Evolutionary conservation across 2,797 vertebrate genomes (phyloP).

Genomic region (Notolabrus celidotus): DNA sequence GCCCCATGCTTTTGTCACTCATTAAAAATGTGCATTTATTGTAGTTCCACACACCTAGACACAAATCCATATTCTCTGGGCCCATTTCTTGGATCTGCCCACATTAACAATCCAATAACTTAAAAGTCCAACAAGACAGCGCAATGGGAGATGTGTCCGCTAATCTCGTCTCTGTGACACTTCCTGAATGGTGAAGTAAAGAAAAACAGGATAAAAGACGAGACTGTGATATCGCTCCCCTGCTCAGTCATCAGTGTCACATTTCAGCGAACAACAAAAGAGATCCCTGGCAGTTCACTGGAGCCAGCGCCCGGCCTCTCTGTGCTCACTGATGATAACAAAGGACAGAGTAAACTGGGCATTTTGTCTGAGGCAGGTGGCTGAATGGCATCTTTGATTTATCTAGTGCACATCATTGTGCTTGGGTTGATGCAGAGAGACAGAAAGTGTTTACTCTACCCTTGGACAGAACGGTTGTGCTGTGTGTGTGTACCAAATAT

Average conservation of each 20-base stretch:
- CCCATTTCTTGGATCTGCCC: neutral
- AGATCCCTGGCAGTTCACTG: slow-evolving; percentile 49
- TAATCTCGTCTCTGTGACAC: slow-evolving; percentile 39
- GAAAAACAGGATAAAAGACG: slow-evolving; percentile 42
- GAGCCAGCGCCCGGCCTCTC: slow-evolving; percentile 36
- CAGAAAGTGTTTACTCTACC: slow-evolving; percentile 22
- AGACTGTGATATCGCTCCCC: slow-evolving; percentile 40
- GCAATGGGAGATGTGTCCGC: slow-evolving; percentile 18
- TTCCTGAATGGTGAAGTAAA: slow-evolving; percentile 36
- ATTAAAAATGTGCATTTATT: too few relatives aligned
- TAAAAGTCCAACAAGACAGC: slow-evolving; percentile 2
- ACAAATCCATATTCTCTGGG: slow-evolving; percentile 8
- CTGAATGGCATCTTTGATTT: slow-evolving; percentile 54
- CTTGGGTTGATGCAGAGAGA: slow-evolving; percentile 34
- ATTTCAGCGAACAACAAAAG: slow-evolving; percentile 66
- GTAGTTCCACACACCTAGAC: neutral
- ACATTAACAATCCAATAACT: slow-evolving; percentile 8
- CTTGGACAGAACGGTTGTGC: slow-evolving; percentile 6
- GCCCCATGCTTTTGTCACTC: too few relatives aligned
- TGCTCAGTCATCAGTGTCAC: slow-evolving; percentile 65
- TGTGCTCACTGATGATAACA: slow-evolving; percentile 49
- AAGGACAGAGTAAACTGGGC: slow-evolving; percentile 53
- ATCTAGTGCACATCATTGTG: slow-evolving; percentile 29
- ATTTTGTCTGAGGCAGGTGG: slow-evolving; percentile 49
- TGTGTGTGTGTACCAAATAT: neutral